Conservation (phyloP, 2,797 vertebrate genomes). For the Chelon auratus region DNA sequence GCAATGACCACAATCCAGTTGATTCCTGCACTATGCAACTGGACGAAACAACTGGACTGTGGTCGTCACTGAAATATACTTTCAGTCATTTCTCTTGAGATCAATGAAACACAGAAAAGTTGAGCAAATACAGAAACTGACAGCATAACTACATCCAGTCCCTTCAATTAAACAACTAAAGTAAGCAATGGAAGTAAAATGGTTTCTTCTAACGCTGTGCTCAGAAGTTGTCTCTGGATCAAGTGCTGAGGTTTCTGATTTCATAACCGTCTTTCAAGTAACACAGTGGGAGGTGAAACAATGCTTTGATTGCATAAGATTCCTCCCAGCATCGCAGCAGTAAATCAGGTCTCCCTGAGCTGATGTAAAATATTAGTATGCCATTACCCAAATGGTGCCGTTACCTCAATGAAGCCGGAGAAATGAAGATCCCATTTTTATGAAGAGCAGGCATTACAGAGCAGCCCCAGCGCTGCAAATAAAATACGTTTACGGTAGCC, state of each 20-base stretch:
- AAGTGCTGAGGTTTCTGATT: constrained; percentile 52
- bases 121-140: not conserved
- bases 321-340: constrained; percentile 66
- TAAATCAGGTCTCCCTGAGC: constrained; percentile 78
- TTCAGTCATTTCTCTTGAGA: no score
- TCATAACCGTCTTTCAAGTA: constrained; percentile 77
- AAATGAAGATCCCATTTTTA: constrained; percentile 68
- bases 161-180: constrained; percentile 12
- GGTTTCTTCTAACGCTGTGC: constrained; percentile 11
- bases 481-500: constrained; percentile 74
- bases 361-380: constrained; percentile 80
- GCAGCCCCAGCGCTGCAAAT: constrained; percentile 57
- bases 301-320: constrained; percentile 79
- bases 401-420: constrained; percentile 64
- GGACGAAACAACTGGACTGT: no score
- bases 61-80: no score
- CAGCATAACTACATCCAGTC: not conserved
- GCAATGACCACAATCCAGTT: no score
- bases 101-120: not conserved
- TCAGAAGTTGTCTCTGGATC: constrained; percentile 35
- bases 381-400: constrained; percentile 81
- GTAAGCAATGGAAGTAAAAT: not conserved
- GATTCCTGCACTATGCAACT: no score
- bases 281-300: constrained; percentile 75
- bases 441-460: constrained; percentile 65